Conservation (phyloP, 2,113 vertebrate genomes). For the Isurus oxyrinchus region DNA sequence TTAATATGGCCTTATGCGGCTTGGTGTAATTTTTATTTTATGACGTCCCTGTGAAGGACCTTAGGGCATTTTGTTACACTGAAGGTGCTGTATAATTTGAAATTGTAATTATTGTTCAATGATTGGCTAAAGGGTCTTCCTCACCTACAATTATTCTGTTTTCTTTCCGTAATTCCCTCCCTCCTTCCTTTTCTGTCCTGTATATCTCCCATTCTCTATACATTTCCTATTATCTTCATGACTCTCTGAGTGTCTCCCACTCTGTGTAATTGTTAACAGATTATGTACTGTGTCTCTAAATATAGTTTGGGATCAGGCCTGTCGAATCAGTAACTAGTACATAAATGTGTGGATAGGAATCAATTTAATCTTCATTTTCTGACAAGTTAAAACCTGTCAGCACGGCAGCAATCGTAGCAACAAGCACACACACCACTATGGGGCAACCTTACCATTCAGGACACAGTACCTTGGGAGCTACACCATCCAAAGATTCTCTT, state of each 20-base stretch:
- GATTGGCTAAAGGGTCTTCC: background rate
- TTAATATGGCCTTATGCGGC: too few species aligned
- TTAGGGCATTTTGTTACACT: too few species aligned
- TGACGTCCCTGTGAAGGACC: too few species aligned
- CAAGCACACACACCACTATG: background rate
- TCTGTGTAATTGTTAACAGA: background rate
- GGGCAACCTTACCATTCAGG: slow-evolving; percentile 2
- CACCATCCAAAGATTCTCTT: background rate
- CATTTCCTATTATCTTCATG: background rate
- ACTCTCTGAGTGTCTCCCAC: background rate
- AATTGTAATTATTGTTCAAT: background rate
- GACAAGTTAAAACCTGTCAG: background rate
- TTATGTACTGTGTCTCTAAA: background rate
- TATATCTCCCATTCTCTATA: background rate
- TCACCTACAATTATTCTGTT: background rate
- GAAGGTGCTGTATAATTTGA: too few species aligned
- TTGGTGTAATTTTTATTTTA: too few species aligned
- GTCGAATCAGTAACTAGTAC: background rate
- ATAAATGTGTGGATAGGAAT: background rate
- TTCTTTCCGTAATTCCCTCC: background rate
- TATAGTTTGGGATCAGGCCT: background rate
- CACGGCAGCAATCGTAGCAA: background rate
- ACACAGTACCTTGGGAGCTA: background rate
- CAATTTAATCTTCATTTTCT: background rate
- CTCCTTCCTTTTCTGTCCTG: background rate